phyloP scores from a whole-genome alignment of 2,797 vertebrate genomes.

The Bradypodion ventrale region DNA sequence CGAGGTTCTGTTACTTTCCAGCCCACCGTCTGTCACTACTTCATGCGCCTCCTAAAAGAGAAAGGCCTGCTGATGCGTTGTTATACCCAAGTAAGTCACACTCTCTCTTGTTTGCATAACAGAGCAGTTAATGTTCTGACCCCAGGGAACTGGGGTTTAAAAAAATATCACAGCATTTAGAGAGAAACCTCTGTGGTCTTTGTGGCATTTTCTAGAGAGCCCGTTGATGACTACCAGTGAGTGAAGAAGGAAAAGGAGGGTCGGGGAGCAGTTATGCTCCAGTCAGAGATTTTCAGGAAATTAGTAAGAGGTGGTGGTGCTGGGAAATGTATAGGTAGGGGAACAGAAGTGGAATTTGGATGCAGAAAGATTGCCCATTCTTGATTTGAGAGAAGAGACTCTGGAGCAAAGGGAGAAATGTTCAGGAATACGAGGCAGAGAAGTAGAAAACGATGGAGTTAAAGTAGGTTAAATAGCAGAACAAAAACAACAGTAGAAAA shows the following conservation, averaged over 20 bases:
- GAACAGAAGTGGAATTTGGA: not conserved
- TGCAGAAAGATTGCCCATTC: not conserved
- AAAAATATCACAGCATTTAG: not conserved
- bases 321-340: not conserved
- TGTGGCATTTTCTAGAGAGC: not conserved
- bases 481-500: not conserved
- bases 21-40: constrained; percentile 92
- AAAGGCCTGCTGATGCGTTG: constrained; percentile 86
- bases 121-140: not conserved
- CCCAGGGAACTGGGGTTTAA: not conserved
- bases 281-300: not conserved
- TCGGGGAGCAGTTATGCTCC: not conserved
- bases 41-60: constrained; percentile 89
- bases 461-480: not conserved
- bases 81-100: constrained; percentile 85
- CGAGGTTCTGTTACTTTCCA: constrained; percentile 48
- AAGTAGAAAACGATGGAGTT: not conserved
- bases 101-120: not conserved
- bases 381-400: not conserved
- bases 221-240: not conserved
- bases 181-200: not conserved
- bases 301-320: not conserved
- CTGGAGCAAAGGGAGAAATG: not conserved
- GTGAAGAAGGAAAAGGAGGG: not conserved
- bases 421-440: not conserved